Base-by-base conservation (phyloP, 1,140 invertebrate species). In the Sminthurinus signatus region DNA sequence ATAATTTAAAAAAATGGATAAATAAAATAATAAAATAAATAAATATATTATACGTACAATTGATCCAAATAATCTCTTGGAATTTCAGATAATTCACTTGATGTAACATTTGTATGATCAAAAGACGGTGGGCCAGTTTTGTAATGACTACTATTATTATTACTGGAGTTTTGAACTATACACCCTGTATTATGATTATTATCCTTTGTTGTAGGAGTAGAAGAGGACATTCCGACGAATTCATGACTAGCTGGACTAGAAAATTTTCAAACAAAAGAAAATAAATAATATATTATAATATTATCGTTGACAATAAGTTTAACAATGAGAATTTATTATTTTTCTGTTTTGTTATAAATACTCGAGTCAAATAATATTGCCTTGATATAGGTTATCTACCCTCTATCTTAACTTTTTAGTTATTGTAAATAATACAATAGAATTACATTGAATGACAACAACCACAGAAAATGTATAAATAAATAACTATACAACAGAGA, bases 1-100 rank as follows among this genome's bases (percentile, higher is more conserved):
- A n/a, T n/a, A n/a, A n/a, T n/a, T n/a, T n/a, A n/a, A n/a, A n/a
- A n/a, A n/a, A n/a, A n/a, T n/a, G n/a, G n/a, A n/a, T n/a, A n/a
- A n/a, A n/a, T n/a, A n/a, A n/a, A n/a, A n/a, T n/a, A n/a, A n/a
- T n/a, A n/a, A n/a, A n/a, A n/a, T n/a, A n/a, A n/a, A n/a, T n/a
- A n/a, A n/a, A n/a, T n/a, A n/a, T n/a, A n/a, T n/a, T n/a, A n/a
- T n/a, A n/a, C n/a, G n/a, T n/a, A n/a, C n/a, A n/a, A 88, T 71
- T 91, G 87, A 75, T 84, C 88, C 2, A 91, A 79, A 75, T 89
- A 91, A 78, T 91, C 88, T 73, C 88, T 86, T 19, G 88, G 88
- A 73, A 91, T 91, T 74, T 89, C 88, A 1, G 85, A 88, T 68
- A 91, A 86, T 78, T 89, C 88, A 77, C 76, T 36, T 74, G 73